Evolutionary conservation across 1,140 invertebrate species (phyloP).

Genomic region (Drosophila elegans): DNA sequence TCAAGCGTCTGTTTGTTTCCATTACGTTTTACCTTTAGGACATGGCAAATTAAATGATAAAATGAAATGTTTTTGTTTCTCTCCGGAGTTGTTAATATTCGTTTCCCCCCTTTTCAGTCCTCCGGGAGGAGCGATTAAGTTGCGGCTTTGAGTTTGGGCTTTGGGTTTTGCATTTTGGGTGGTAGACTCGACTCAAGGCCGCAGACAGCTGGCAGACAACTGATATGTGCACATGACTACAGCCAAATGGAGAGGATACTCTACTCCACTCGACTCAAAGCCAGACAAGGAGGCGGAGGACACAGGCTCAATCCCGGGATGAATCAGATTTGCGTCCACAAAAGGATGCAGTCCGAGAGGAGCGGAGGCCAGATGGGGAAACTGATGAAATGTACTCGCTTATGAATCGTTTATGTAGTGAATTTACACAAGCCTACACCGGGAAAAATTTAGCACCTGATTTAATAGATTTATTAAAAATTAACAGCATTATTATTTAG

Average conservation of each 20-base stretch:
- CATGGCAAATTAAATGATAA: constrained; percentile 62
- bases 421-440: constrained; percentile 39
- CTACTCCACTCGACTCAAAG: constrained; percentile 16
- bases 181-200: constrained; percentile 71
- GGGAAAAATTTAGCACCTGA: background rate
- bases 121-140: constrained; percentile 66
- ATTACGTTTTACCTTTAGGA: constrained; percentile 31
- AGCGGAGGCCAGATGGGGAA: constrained; percentile 20
- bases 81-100: constrained; percentile 50
- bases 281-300: constrained; percentile 43
- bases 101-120: background rate
- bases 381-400: constrained; percentile 72
- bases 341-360: constrained; percentile 60
- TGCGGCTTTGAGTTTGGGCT: constrained; percentile 72
- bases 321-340: constrained; percentile 55
- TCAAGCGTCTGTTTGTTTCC: constrained; percentile 21
- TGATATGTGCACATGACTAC: constrained; percentile 81
- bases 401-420: constrained; percentile 53
- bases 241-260: constrained; percentile 31
- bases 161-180: constrained; percentile 5
- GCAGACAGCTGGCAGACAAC: constrained; percentile 83
- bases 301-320: constrained; percentile 18
- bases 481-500: too few relatives aligned
- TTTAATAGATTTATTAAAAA: too few relatives aligned
- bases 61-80: constrained; percentile 33